These are phyloP conservation scores for Macrotus californicus DNA, from an alignment of 2,113 vertebrate genomes.

Conservation along the genomic window DNA sequence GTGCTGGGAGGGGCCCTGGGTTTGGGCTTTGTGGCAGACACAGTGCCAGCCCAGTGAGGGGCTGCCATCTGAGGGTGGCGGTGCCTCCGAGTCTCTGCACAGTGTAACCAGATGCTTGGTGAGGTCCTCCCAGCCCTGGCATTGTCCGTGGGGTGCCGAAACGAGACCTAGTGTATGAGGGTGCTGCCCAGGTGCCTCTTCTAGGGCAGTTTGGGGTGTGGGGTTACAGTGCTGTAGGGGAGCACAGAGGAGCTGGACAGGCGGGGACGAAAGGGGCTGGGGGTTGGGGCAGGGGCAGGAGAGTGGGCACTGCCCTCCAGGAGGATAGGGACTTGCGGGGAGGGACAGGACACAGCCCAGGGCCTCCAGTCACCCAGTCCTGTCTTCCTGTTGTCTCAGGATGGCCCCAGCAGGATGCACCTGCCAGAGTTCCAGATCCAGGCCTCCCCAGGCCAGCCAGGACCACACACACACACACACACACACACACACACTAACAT, in stretches of 20 bases:
- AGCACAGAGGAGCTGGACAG: background rate
- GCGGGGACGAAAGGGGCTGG: background rate
- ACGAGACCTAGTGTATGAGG: background rate
- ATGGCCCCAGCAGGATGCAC: constrained; percentile 68
- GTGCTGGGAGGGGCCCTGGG: background rate
- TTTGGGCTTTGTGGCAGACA: background rate
- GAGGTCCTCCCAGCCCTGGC: background rate
- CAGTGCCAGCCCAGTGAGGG: background rate
- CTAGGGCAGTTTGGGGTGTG: background rate
- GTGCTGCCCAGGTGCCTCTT: background rate
- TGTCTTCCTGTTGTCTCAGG: constrained; percentile 74
- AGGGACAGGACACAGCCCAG: constrained; percentile 38
- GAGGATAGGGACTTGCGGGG: constrained; percentile 32
- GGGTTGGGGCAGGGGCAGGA: background rate
- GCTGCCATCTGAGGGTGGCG: background rate
- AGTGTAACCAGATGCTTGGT: background rate
- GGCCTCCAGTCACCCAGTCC: constrained; percentile 38
- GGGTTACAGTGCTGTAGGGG: background rate
- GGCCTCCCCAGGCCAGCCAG: constrained; percentile 53
- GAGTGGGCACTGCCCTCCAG: background rate
- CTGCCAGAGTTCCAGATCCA: constrained; percentile 63
- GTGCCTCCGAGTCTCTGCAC: background rate
- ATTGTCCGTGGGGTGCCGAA: background rate
- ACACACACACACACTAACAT: constrained; percentile 39
- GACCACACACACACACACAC: background rate